These are phyloP conservation scores for Rhabditoides inermis DNA, from an alignment of 2,888 invertebrate genomes.

Conservation along the genomic window DNA sequence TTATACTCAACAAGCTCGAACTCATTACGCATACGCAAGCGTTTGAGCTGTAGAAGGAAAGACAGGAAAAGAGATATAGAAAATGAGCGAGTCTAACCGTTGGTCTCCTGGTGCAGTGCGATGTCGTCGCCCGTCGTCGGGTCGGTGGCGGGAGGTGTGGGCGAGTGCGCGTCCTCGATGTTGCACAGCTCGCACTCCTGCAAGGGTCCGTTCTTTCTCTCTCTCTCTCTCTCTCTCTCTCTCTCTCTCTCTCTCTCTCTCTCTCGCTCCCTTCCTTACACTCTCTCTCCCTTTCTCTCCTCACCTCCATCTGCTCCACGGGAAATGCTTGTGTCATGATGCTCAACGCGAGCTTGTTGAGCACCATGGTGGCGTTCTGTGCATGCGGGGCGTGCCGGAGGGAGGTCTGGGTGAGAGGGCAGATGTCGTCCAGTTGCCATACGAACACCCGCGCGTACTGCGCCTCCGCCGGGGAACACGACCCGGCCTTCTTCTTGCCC, in stretches of 20 bases:
- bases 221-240: too few species aligned
- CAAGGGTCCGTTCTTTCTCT: too few species aligned
- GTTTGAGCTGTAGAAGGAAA: too few species aligned
- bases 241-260: too few species aligned
- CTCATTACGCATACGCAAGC: not conserved
- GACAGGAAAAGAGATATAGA: not conserved
- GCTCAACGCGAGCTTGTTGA: not conserved
- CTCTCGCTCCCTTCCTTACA: too few species aligned
- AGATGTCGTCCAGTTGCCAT: constrained; percentile 96
- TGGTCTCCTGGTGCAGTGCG: too few species aligned
- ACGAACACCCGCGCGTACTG: constrained; percentile 78
- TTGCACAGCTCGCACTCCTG: constrained; percentile 97
- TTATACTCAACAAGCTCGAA: too few species aligned
- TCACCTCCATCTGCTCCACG: constrained; percentile 2
- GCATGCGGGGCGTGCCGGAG: constrained; percentile 5
- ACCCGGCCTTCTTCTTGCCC: constrained; percentile 32
- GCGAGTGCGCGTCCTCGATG: constrained; percentile 97
- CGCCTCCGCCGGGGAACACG: constrained; percentile 25
- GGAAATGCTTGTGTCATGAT: constrained; percentile 6
- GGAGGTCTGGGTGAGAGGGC: constrained; percentile 64
- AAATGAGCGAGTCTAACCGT: too few species aligned
- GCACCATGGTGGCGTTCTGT: not conserved
- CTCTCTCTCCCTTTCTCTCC: not conserved
- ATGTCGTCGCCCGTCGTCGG: too few species aligned
- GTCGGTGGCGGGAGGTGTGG: too few species aligned